Evolutionary conservation across 2,797 vertebrate species (phyloP).

Genomic region (Anguilla obscura): DNA sequence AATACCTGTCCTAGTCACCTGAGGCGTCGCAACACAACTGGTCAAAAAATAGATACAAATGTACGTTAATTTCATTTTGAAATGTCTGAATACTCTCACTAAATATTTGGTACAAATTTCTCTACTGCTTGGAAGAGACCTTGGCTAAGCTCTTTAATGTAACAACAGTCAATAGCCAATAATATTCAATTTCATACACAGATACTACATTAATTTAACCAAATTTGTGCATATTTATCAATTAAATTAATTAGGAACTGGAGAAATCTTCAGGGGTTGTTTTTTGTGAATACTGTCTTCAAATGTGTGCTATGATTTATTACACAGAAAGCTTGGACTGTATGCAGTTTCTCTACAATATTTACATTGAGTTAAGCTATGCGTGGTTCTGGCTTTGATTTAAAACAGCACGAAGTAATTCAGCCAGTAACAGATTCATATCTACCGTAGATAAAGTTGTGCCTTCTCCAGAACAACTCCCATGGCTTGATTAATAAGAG

Average conservation of each 20-base stretch:
- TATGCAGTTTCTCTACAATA: background rate
- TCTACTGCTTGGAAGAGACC: background rate
- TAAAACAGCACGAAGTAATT: background rate
- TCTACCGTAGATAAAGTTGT: background rate
- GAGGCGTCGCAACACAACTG: background rate
- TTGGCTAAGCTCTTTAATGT: background rate
- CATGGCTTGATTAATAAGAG: constrained; percentile 4
- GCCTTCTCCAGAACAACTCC: background rate
- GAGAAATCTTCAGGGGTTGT: background rate
- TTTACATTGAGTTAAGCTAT: background rate
- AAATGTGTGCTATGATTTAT: background rate
- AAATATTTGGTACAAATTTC: background rate
- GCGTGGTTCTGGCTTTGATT: background rate
- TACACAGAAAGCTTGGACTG: background rate
- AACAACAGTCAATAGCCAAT: background rate
- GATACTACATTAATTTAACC: background rate
- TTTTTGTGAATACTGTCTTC: background rate
- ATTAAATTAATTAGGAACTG: background rate
- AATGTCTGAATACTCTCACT: background rate
- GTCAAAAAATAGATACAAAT: background rate
- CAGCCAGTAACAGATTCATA: background rate
- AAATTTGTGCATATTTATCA: background rate
- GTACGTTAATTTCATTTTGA: background rate
- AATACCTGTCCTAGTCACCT: background rate
- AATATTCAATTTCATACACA: background rate